Base-by-base conservation (phyloP, 1,140 invertebrate species). In the Drosophila hydei region DNA sequence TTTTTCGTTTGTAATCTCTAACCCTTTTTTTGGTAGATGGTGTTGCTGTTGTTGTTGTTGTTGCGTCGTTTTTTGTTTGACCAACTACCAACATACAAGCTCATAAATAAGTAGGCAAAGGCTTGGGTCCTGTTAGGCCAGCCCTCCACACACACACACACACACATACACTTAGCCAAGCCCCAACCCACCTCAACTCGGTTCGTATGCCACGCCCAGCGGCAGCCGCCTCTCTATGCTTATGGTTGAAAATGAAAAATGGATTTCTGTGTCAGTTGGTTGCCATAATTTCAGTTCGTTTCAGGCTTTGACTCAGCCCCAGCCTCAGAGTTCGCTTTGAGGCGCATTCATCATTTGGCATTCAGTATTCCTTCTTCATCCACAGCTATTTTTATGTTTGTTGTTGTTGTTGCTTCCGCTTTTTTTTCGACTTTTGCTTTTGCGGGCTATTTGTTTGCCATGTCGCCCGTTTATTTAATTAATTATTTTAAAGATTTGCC, bases 251-350 rank as follows among this genome's bases (percentile, higher is more conserved):
- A 88, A 88, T 88, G 83, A 88, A 88, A 88, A 88, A 88, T 88
- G 78, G 83, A 88, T 88, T 88, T 88, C 83, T 88, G 79, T 88
- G 83, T 88, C 83, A 88, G 83, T 88, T 87, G 83, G 83, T 88
- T 88, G 84, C 78, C 83, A 88, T 88, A 81, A 87, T 87, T 87
- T 87, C 43, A 77, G 70, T 69, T 70, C 71, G 69, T 60, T 72
- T 79, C 73, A 65, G 60, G 65, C 67, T 75, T 76, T 65, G 42
- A 9, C 21, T 9, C 9, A 5, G n/a, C 14, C 52, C 42, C 14
- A 43, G 38, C 1, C 33, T 16, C 38, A 42, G 43, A 45, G 14
- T 23, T 45, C 47, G 75, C 80, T 84, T 77, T 87, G 77, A 87
- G 69, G 83, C 83, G 75, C 75, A 87, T 88, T 87, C 83, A 87